These are phyloP conservation scores for Aphelocoma californica DNA, from an alignment of 2,797 vertebrate genomes.

Conservation along the genomic window DNA sequence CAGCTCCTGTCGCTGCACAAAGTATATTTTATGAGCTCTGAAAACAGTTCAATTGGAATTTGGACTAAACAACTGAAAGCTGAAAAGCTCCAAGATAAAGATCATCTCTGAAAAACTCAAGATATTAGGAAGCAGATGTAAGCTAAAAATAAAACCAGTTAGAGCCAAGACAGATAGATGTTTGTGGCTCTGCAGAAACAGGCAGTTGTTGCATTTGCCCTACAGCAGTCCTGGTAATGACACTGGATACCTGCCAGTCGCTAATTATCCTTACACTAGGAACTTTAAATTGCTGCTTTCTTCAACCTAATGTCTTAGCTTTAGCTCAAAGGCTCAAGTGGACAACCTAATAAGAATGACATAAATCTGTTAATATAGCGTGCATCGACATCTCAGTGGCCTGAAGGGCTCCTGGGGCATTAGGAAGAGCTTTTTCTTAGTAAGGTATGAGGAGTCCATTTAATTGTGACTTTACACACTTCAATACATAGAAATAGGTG, in stretches of 20 bases:
- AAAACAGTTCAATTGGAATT: neutral
- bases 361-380: neutral
- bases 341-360: neutral
- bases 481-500: neutral
- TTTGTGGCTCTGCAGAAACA: neutral
- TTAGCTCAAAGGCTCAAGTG: neutral
- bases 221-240: slow-evolving; percentile 2
- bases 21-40: neutral
- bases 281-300: slow-evolving; percentile 4
- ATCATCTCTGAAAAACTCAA: neutral
- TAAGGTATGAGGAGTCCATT: neutral
- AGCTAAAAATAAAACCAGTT: slow-evolving; percentile 13
- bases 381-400: neutral
- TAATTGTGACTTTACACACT: neutral
- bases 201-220: neutral
- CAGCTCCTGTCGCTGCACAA: neutral
- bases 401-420: neutral
- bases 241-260: neutral
- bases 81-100: neutral
- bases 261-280: slow-evolving; percentile 26
- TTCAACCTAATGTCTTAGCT: neutral
- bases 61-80: neutral
- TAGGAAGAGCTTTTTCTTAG: neutral
- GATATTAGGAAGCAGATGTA: neutral
- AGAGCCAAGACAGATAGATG: neutral